Conservation (phyloP, 2,888 invertebrate genomes). For the Platypus cylindrus region DNA sequence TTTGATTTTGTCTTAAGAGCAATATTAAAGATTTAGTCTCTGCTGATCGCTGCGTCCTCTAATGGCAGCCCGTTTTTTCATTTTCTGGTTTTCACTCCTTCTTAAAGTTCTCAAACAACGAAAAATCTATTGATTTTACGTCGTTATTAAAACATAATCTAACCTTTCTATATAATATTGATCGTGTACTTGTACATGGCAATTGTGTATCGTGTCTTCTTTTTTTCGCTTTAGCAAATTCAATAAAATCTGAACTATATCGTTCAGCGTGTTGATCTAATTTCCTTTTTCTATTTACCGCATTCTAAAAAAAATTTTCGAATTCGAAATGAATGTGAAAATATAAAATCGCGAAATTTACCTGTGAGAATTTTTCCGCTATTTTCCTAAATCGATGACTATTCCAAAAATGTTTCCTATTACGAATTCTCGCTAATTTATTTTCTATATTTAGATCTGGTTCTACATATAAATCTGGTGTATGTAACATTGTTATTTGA, state of each 20-base stretch:
- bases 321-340: background rate
- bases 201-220: too few relatives aligned
- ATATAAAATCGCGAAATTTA: conserved; percentile 6
- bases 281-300: conserved; percentile 79
- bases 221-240: conserved; percentile 9
- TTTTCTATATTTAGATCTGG: conserved; percentile 73
- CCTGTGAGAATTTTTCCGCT: conserved; percentile 65
- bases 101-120: too few relatives aligned
- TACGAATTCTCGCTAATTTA: conserved; percentile 62
- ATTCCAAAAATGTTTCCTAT: conserved; percentile 59
- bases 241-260: conserved; percentile 61
- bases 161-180: too few relatives aligned
- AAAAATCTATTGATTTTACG: too few relatives aligned
- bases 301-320: conserved; percentile 23
- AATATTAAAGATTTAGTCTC: too few relatives aligned
- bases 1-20: too few relatives aligned
- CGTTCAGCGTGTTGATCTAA: conserved; percentile 72
- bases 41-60: too few relatives aligned
- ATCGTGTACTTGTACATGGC: too few relatives aligned
- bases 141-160: too few relatives aligned
- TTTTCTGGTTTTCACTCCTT: too few relatives aligned
- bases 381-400: conserved; percentile 61
- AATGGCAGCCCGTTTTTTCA: too few relatives aligned
- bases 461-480: conserved; percentile 79
- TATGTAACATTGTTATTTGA: conserved; percentile 71